phyloP scores from a whole-genome alignment of 2,797 vertebrate genomes.

The Hemitrygon akajei region DNA sequence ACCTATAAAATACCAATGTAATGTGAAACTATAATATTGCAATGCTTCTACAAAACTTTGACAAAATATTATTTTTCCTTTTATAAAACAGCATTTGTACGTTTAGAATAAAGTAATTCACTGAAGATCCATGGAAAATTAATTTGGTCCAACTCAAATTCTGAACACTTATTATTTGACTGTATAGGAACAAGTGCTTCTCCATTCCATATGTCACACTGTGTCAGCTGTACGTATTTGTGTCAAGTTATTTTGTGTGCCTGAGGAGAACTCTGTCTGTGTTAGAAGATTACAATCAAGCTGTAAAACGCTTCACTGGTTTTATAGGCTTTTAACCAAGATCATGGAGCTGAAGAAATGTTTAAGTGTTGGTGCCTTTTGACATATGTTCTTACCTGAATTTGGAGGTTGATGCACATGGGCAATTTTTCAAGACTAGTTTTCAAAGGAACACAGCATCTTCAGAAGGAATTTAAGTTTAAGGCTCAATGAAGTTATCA shows the following conservation, averaged over 20 bases:
- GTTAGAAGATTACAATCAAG: slow-evolving; percentile 37
- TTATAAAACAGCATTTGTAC: neutral
- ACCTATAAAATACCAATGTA: neutral
- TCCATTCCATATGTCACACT: slow-evolving; percentile 29
- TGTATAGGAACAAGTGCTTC: slow-evolving; percentile 25
- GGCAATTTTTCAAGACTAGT: neutral
- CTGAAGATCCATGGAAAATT: slow-evolving; percentile 9
- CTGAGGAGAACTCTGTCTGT: slow-evolving; percentile 38
- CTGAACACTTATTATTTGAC: slow-evolving; percentile 18
- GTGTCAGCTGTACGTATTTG: slow-evolving; percentile 30
- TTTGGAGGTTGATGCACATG: slow-evolving; percentile 8
- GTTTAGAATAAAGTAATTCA: neutral
- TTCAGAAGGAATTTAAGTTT: neutral
- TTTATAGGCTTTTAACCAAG: slow-evolving; percentile 38
- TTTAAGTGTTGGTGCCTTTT: slow-evolving; percentile 35
- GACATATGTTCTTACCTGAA: slow-evolving; percentile 35
- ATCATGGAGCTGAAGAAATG: slow-evolving; percentile 35
- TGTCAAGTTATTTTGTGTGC: slow-evolving; percentile 37
- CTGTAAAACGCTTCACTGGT: slow-evolving; percentile 33
- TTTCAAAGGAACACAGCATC: slow-evolving; percentile 8
- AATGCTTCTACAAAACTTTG: neutral
- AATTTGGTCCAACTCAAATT: neutral
- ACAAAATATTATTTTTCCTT: neutral
- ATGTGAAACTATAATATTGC: neutral
- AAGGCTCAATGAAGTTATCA: neutral